phyloP scores from a whole-genome alignment of 2,797 vertebrate species.

The Rhodeus uyekii region DNA sequence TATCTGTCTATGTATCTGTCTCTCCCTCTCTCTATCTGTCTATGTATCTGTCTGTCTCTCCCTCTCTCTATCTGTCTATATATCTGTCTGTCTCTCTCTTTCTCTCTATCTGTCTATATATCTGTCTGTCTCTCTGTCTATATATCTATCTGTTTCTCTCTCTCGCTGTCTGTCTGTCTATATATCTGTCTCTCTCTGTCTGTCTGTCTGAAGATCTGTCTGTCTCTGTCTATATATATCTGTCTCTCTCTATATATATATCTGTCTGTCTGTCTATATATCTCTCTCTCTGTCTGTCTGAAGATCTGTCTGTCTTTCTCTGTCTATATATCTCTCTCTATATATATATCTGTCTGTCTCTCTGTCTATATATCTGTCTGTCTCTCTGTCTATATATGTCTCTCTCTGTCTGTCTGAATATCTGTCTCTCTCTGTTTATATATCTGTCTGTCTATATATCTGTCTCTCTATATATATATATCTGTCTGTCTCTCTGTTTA shows the following conservation, averaged over 20 bases:
- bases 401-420: background rate
- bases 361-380: rapidly evolving
- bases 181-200: rapidly evolving
- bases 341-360: rapidly evolving
- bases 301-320: background rate
- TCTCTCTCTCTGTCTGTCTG: rapidly evolving
- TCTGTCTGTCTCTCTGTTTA: background rate
- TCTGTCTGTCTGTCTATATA: rapidly evolving
- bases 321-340: rapidly evolving
- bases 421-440: background rate
- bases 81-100: background rate
- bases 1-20: constrained; percentile 61
- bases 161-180: background rate
- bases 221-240: rapidly evolving
- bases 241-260: background rate
- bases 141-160: rapidly evolving
- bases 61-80: too few species aligned
- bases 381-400: rapidly evolving
- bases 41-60: background rate
- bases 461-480: background rate
- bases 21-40: background rate
- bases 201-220: background rate
- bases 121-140: rapidly evolving
- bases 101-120: background rate
- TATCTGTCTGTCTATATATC: rapidly evolving